phyloP scores from a whole-genome alignment of 2,113 vertebrate genomes.

The Microtus oregoni region DNA sequence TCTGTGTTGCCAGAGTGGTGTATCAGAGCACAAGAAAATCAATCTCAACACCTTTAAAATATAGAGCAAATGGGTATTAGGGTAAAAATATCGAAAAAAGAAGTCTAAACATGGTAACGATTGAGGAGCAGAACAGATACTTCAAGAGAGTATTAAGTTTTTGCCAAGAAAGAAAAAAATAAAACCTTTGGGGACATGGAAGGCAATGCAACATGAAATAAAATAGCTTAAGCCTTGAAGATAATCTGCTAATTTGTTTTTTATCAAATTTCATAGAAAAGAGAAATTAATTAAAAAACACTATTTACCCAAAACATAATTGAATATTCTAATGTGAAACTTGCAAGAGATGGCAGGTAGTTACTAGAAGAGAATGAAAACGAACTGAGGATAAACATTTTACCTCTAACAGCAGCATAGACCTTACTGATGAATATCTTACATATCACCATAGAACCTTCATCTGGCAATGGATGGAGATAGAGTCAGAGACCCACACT shows the following conservation, averaged over 20 bases:
- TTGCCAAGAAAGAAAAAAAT: background rate
- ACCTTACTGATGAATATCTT: background rate
- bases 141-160: background rate
- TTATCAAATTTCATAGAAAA: background rate
- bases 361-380: background rate
- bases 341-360: background rate
- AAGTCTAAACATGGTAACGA: background rate
- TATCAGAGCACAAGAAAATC: background rate
- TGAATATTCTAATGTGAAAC: background rate
- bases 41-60: background rate
- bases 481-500: too few relatives aligned
- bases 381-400: background rate
- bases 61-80: background rate
- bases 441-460: too few relatives aligned
- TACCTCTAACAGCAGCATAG: background rate
- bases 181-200: background rate
- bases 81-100: background rate
- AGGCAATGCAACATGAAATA: background rate
- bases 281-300: background rate
- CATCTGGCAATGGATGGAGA: too few relatives aligned
- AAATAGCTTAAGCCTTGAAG: background rate
- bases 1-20: background rate
- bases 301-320: background rate
- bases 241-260: background rate
- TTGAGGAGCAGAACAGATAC: background rate